These are phyloP conservation scores for Pedionomus torquatus DNA, from an alignment of 2,113 vertebrate species.

Conservation along the genomic window DNA sequence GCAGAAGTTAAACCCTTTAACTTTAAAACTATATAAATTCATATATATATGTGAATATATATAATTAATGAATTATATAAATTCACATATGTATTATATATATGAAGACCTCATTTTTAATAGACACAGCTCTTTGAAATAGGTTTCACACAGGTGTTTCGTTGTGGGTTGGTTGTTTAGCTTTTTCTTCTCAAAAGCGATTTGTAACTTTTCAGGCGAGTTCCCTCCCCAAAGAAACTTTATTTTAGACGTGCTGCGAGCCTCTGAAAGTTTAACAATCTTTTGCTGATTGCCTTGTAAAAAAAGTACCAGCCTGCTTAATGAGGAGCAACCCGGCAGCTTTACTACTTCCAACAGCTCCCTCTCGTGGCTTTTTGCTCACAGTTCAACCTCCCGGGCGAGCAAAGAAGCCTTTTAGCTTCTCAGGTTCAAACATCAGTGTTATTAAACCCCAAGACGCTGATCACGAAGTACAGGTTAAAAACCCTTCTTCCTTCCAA, in stretches of 20 bases:
- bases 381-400: not conserved
- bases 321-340: not conserved
- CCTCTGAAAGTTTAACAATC: not conserved
- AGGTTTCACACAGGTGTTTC: not conserved
- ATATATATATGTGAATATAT: too few species aligned
- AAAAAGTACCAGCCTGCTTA: rapidly evolving
- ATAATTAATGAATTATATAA: too few species aligned
- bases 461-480: not conserved
- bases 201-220: not conserved
- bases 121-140: not conserved
- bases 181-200: rapidly evolving
- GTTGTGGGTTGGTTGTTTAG: not conserved
- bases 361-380: constrained; percentile 31
- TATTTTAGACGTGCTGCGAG: not conserved
- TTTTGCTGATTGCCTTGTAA: not conserved
- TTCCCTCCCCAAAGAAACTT: not conserved
- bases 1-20: not conserved
- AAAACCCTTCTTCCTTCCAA: not conserved
- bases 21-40: not conserved
- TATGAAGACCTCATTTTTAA: not conserved
- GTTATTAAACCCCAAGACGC: not conserved
- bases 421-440: not conserved
- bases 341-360: constrained; percentile 1
- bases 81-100: too few species aligned
- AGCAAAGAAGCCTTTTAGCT: not conserved